These are phyloP conservation scores for Eulacestoma nigropectus DNA, from an alignment of 2,113 vertebrate species.

Conservation along the genomic window DNA sequence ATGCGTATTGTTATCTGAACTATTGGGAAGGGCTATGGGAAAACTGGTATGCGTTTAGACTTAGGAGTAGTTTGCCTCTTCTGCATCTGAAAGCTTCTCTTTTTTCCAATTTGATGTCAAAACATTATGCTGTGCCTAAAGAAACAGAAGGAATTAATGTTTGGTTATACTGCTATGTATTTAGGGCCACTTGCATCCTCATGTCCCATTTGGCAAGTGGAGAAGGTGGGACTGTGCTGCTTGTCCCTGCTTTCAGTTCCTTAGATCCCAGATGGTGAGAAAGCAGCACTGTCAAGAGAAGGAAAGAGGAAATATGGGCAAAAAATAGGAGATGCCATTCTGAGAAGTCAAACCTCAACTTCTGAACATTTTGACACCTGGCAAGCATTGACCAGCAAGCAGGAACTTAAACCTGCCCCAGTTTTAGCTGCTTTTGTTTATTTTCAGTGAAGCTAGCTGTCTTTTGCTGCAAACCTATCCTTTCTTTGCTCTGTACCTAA, in stretches of 20 bases:
- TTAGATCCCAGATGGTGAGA: background rate
- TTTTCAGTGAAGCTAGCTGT: background rate
- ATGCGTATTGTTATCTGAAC: background rate
- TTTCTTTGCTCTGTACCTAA: background rate
- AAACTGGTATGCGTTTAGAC: background rate
- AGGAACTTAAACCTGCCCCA: background rate
- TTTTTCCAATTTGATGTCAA: background rate
- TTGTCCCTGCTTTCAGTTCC: background rate
- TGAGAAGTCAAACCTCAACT: background rate
- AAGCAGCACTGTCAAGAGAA: background rate
- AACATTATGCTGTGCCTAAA: background rate
- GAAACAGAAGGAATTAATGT: background rate
- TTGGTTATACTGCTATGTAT: background rate
- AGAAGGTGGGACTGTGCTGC: background rate
- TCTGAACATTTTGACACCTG: background rate
- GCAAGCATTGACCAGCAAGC: background rate
- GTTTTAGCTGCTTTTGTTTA: background rate
- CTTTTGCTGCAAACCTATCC: background rate
- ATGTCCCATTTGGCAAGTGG: background rate
- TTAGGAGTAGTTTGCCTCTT: background rate
- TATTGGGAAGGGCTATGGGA: background rate
- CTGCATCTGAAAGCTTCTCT: background rate
- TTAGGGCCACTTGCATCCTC: background rate
- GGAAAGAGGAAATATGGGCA: background rate
- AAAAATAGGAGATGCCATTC: background rate